phyloP scores from a whole-genome alignment of 2,888 invertebrate species.

The Drosophila subquinaria region DNA sequence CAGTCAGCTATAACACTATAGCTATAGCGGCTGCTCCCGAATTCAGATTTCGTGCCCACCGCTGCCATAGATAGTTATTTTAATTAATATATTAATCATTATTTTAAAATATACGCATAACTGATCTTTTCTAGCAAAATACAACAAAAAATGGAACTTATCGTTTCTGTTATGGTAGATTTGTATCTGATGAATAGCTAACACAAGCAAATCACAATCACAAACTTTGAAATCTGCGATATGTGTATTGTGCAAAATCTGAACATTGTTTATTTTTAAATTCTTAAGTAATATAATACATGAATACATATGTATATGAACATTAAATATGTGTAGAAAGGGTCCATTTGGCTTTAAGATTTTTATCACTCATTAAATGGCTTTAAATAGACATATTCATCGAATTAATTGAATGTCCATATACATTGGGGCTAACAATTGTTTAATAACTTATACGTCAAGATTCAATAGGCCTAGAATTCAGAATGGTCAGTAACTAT shows the following conservation, averaged over 20 bases:
- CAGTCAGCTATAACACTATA: too few species aligned
- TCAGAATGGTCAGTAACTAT: slow-evolving; percentile 25
- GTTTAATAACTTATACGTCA: slow-evolving; percentile 18
- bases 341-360: neutral
- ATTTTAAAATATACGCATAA: neutral
- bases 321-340: slow-evolving; percentile 20
- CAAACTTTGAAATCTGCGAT: neutral
- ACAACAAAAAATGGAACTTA: neutral
- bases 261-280: slow-evolving; percentile 18
- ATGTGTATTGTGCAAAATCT: slow-evolving; percentile 12
- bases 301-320: slow-evolving; percentile 24
- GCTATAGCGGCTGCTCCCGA: too few species aligned
- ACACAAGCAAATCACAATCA: neutral
- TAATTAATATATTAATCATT: neutral
- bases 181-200: neutral
- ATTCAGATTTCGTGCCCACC: too few species aligned
- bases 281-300: slow-evolving; percentile 5
- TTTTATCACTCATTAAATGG: neutral
- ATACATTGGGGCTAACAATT: slow-evolving; percentile 14
- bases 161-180: neutral
- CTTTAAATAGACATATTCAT: neutral
- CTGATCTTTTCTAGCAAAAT: neutral
- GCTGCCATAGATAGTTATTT: too few species aligned
- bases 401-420: slow-evolving; percentile 26
- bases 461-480: slow-evolving; percentile 48